Percentiles rank a stretch among this genome's conserved stretches.
Evolutionary conservation across 2,888 invertebrate genomes (phyloP).

Genomic region (Nycteola revayana): DNA sequence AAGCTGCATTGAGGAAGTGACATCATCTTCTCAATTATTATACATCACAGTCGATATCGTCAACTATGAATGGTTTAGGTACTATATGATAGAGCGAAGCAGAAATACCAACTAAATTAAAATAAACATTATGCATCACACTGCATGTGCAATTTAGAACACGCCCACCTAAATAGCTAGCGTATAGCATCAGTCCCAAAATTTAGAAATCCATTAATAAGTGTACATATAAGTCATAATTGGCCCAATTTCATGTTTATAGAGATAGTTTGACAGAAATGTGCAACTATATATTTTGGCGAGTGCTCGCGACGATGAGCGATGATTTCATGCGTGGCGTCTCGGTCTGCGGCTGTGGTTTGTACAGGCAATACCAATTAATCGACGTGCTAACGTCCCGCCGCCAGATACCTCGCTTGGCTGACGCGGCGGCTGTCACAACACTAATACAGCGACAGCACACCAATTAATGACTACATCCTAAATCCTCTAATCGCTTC

Average conservation of each 20-base stretch:
- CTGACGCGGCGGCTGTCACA: conserved; percentile 54
- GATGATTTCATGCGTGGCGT: conserved; percentile 45
- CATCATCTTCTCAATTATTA: no score
- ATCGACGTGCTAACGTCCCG: conserved; percentile 44
- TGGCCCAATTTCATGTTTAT: conserved; percentile 24
- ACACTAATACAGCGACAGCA: no score
- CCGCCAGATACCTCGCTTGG: conserved; percentile 38
- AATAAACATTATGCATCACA: no score
- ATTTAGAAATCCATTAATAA: conserved; percentile 1
- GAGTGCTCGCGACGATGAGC: conserved; percentile 42
- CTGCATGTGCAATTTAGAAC: no score
- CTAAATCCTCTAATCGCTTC: no score
- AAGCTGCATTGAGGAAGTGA: no score
- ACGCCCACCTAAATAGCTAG: not conserved
- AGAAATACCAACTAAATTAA: no score
- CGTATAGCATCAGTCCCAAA: conserved; percentile 1
- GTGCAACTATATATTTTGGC: conserved; percentile 38
- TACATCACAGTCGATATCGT: no score
- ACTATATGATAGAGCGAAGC: no score
- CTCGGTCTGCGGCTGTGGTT: conserved; percentile 34
- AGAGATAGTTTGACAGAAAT: conserved; percentile 28
- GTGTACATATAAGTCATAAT: conserved; percentile 8
- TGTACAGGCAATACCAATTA: conserved; percentile 48
- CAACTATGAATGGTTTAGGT: no score
- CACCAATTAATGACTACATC: no score